These are phyloP conservation scores for roundworm (Caenorhabditis elegans) DNA, from an alignment of 1,140 invertebrate species.

Conservation along the genomic window WBcel235 BX284602.5:10340001-10340500, in stretches of 20 bases:
- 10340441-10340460: no score
- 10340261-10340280: background rate
- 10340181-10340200: conserved; percentile 33
- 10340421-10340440: background rate
- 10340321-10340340: background rate
- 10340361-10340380: conserved; percentile 15
- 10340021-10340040: conserved; percentile 28
- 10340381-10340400: background rate
- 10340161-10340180: conserved; percentile 43
- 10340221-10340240: conserved; percentile 25
- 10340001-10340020: background rate
- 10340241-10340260: no score
- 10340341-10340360: conserved; percentile 41
- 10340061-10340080: background rate
- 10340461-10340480: no score
- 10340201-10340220: conserved; percentile 23
- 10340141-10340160: conserved; percentile 43
- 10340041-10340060: conserved; percentile 18
- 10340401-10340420: conserved; percentile 1
- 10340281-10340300: conserved; percentile 41
- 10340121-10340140: background rate
- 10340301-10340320: background rate
- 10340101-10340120: conserved; percentile 4
- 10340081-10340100: background rate
- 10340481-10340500: no score